Percentiles rank a stretch among this genome's conserved stretches.
Conservation (phyloP, 2,113 vertebrate genomes). For the Lota lota region DNA sequence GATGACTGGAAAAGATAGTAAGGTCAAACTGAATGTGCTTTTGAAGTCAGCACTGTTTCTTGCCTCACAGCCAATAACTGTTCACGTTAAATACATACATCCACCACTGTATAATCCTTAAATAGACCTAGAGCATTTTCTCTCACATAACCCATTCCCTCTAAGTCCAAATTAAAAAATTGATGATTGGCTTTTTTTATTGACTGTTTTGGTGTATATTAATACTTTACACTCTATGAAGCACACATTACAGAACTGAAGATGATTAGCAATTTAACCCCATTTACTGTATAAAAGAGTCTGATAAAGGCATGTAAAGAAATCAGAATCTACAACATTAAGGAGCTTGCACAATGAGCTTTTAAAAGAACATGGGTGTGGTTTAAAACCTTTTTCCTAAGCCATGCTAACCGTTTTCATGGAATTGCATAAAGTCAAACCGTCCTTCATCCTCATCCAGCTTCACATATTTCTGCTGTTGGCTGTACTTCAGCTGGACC, state of each 20-base stretch:
- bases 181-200: not conserved
- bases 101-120: conserved; percentile 6
- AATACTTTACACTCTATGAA: not conserved
- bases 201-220: not conserved
- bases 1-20: conserved; percentile 14
- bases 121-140: conserved; percentile 9
- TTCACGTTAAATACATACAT: too few relatives aligned
- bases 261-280: not conserved
- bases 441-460: conserved; percentile 15
- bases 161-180: conserved; percentile 2
- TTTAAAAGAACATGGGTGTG: too few relatives aligned
- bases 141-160: not conserved
- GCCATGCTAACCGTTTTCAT: conserved; percentile 8
- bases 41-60: conserved; percentile 9
- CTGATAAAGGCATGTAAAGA: not conserved
- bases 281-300: not conserved
- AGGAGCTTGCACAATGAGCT: not conserved
- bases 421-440: conserved; percentile 13
- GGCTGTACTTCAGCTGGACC: conserved; percentile 17
- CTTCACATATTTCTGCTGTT: conserved; percentile 17
- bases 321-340: not conserved
- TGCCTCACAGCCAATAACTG: not conserved
- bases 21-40: conserved; percentile 14
- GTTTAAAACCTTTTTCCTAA: too few relatives aligned
- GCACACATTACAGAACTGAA: conserved; percentile 4